Evolutionary conservation across 2,113 vertebrate species (phyloP).

Genomic region (Thamnaconus septentrionalis): DNA sequence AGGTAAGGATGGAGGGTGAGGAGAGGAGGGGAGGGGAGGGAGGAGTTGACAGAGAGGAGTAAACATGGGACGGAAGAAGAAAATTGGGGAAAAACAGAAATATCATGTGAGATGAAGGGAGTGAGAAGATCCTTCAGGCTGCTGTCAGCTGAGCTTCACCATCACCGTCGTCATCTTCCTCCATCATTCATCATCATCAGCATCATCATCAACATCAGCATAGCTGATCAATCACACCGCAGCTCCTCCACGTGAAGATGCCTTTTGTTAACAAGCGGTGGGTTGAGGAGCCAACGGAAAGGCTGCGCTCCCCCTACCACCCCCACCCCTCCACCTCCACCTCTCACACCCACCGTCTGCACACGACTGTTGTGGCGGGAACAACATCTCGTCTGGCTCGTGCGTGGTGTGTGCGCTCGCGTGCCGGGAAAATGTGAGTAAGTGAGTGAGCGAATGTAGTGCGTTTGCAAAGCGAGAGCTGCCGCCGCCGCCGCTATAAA

Average conservation of each 20-base stretch:
- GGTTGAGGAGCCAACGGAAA: slow-evolving; percentile 42
- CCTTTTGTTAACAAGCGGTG: slow-evolving; percentile 44
- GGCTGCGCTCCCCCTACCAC: neutral
- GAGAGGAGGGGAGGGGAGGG: slow-evolving; percentile 9
- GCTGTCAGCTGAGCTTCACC: slow-evolving; percentile 55
- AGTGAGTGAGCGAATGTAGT: slow-evolving; percentile 14
- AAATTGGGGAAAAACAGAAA: slow-evolving; percentile 8
- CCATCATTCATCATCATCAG: slow-evolving; percentile 26
- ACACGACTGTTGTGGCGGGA: neutral
- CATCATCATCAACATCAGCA: slow-evolving; percentile 36
- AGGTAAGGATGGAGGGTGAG: neutral
- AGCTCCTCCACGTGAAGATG: slow-evolving; percentile 39
- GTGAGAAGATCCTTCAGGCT: slow-evolving; percentile 58
- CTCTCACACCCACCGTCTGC: neutral
- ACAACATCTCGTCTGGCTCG: too few species aligned
- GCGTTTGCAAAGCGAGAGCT: slow-evolving; percentile 52
- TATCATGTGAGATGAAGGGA: slow-evolving; percentile 19
- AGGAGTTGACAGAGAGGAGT: neutral
- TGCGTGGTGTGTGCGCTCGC: too few species aligned
- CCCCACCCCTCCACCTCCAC: neutral
- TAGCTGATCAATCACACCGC: slow-evolving; percentile 53
- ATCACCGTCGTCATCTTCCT: slow-evolving; percentile 29
- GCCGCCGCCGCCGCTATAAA: slow-evolving; percentile 59
- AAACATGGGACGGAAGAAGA: neutral
- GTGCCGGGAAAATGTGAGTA: neutral